phyloP scores from a whole-genome alignment of 1,140 invertebrate genomes.

The Drosophila paulistorum region DNA sequence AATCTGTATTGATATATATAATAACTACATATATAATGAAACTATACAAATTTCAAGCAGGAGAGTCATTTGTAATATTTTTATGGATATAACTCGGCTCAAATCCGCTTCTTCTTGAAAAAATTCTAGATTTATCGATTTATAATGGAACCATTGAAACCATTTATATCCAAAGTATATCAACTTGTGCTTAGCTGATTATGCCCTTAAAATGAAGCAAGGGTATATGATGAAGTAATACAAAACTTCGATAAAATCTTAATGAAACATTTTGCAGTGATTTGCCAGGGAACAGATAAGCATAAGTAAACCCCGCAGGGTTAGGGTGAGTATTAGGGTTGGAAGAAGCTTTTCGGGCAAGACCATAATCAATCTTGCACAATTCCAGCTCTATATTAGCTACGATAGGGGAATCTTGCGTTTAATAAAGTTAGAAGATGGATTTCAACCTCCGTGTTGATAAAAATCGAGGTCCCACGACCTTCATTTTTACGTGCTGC shows the following conservation, averaged over 20 bases:
- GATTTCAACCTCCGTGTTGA: constrained; percentile 28
- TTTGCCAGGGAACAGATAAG: constrained; percentile 24
- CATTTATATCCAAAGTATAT: too few relatives aligned
- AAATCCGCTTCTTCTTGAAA: too few relatives aligned
- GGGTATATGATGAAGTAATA: constrained; percentile 10
- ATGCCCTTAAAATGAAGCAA: neutral
- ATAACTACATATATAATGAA: too few relatives aligned
- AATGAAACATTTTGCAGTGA: constrained; percentile 59
- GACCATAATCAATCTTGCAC: neutral
- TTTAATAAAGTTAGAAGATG: constrained; percentile 45
- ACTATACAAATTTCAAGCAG: too few relatives aligned
- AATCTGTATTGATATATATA: too few relatives aligned
- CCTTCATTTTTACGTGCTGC: constrained; percentile 68
- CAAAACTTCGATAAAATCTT: constrained; percentile 44
- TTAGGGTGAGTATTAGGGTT: too few relatives aligned
- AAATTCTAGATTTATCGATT: too few relatives aligned
- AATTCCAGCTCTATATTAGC: neutral
- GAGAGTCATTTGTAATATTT: too few relatives aligned
- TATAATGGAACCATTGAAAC: too few relatives aligned
- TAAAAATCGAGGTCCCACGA: constrained; percentile 45
- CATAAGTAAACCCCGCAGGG: neutral
- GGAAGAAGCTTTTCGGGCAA: neutral
- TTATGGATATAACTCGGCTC: too few relatives aligned
- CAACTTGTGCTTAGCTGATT: neutral
- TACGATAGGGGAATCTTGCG: neutral